These are phyloP conservation scores for Geopemphigus sp. DNA, from an alignment of 1,140 invertebrate species.

Conservation along the genomic window DNA sequence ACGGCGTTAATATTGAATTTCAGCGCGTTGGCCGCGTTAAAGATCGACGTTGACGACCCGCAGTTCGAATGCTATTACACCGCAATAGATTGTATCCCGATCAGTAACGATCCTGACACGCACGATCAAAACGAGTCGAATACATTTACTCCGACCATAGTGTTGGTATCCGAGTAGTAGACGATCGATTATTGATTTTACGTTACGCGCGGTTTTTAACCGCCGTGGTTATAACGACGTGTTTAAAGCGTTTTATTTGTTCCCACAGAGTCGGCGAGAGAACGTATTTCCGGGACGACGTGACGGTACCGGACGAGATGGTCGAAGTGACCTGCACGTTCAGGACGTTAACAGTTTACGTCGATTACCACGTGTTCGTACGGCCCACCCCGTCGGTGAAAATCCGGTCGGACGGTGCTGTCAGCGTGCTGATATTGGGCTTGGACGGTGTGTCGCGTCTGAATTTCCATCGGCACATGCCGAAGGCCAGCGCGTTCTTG, in stretches of 20 bases:
- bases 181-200: too few species aligned
- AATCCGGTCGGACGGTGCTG: constrained; percentile 55
- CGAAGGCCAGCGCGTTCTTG: constrained; percentile 57
- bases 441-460: constrained; percentile 63
- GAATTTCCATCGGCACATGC: constrained; percentile 62
- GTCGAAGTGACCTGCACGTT: constrained; percentile 52
- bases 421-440: constrained; percentile 68
- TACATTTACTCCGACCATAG: too few species aligned
- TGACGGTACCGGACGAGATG: constrained; percentile 52
- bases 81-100: not conserved
- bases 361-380: constrained; percentile 55
- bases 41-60: constrained; percentile 50
- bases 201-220: too few species aligned
- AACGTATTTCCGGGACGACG: constrained; percentile 15
- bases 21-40: constrained; percentile 45
- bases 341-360: constrained; percentile 51
- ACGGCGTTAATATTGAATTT: constrained; percentile 51
- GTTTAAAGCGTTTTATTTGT: not conserved
- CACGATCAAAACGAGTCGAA: not conserved
- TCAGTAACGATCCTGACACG: not conserved
- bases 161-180: too few species aligned
- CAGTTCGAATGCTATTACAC: constrained; percentile 49
- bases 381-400: constrained; percentile 32
- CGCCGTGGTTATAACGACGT: too few species aligned
- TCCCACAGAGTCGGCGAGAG: not conserved